Conservation (phyloP, 2,888 invertebrate species). For the Danaus chrysippus region DNA sequence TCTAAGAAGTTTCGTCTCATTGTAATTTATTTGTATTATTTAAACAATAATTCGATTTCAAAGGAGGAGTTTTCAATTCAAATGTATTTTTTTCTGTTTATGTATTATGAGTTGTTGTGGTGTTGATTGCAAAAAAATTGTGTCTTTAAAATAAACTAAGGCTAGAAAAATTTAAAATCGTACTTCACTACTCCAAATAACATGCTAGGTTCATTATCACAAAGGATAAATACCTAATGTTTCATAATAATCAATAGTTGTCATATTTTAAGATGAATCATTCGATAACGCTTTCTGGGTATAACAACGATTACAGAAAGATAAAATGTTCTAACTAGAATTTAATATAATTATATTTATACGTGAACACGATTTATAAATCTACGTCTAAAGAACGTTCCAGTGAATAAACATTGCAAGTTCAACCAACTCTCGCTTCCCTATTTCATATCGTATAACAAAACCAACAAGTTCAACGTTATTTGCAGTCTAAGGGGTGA, state of each 20-base stretch:
- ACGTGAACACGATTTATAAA: neutral
- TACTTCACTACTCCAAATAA: neutral
- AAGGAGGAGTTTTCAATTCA: no score
- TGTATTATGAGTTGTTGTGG: no score
- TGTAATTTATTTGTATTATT: no score
- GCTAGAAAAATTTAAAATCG: no score
- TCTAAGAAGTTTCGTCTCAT: no score
- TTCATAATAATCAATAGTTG: neutral
- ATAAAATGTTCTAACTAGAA: neutral
- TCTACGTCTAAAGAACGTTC: neutral
- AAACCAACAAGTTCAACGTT: neutral
- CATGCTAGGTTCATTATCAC: neutral
- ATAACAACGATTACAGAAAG: neutral
- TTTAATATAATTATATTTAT: neutral
- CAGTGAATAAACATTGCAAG: neutral
- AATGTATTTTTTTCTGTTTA: no score
- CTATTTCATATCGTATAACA: neutral
- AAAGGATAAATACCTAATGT: neutral
- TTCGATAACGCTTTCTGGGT: neutral
- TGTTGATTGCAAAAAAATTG: no score
- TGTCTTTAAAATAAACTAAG: no score
- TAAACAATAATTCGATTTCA: no score
- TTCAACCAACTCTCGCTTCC: neutral
- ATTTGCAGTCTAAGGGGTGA: slow-evolving; percentile 2
- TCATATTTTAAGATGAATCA: slow-evolving; percentile 1